Percentiles rank a stretch among this genome's conserved stretches.
phyloP scores from a whole-genome alignment of 37 sponge, comb jelly and placozoan genomes.

The Hexactinellida sp. region DNA sequence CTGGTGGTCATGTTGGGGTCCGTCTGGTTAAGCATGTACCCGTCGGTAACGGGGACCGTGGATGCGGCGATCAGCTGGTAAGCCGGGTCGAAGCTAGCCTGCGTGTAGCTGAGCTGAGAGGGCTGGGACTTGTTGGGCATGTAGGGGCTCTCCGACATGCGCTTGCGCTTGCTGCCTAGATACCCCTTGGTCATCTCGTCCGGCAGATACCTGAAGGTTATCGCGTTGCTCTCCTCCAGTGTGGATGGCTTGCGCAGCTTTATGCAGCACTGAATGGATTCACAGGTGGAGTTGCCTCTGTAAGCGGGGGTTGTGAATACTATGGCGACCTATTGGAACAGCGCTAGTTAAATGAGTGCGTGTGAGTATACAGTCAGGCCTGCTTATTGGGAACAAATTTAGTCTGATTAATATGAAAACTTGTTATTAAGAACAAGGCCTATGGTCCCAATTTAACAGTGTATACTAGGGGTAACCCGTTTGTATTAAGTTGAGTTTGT shows the following conservation, averaged over 20 bases:
- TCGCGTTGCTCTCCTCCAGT: not conserved
- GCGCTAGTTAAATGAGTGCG: not conserved
- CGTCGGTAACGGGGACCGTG: not conserved
- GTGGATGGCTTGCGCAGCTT: conserved; percentile 2
- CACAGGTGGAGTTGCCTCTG: not conserved
- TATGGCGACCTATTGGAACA: not conserved
- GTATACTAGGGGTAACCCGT: no score
- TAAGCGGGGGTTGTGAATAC: not conserved
- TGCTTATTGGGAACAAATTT: no score
- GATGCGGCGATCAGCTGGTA: not conserved
- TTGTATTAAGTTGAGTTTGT: no score
- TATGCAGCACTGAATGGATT: not conserved
- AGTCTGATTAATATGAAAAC: no score
- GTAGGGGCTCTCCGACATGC: not conserved
- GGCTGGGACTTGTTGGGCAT: not conserved
- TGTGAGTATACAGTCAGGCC: no score
- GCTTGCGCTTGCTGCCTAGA: not conserved
- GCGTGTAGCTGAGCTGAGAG: not conserved
- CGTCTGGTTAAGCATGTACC: not conserved
- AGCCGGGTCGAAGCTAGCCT: not conserved
- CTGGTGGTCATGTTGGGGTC: not conserved
- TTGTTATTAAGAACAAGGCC: no score
- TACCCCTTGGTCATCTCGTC: not conserved
- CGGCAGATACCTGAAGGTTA: not conserved
- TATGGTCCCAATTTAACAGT: no score